These are phyloP conservation scores for Lasioglossum albipes DNA, from an alignment of 1,140 invertebrate genomes.

Conservation along the genomic window DNA sequence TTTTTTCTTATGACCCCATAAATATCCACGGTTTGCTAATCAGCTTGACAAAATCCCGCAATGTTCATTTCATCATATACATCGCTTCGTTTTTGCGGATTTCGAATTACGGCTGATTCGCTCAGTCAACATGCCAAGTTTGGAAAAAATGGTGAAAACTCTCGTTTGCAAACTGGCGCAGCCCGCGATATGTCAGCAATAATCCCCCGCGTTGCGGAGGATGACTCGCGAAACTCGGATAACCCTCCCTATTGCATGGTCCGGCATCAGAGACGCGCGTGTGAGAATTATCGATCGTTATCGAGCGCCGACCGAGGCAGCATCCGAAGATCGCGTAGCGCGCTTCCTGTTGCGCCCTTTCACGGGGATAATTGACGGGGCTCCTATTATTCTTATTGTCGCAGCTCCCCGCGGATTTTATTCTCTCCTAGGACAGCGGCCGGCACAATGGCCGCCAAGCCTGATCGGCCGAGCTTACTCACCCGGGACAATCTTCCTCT, in stretches of 20 bases:
- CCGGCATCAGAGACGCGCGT: neutral
- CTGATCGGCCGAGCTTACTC: slow-evolving; percentile 37
- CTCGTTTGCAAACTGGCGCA: no score
- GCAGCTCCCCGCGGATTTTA: slow-evolving; percentile 28
- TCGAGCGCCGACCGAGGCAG: slow-evolving; percentile 8
- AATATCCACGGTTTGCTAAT: no score
- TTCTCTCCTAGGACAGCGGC: slow-evolving; percentile 25
- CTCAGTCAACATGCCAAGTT: no score
- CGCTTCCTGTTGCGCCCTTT: slow-evolving; percentile 18
- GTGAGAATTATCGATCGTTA: slow-evolving; percentile 47
- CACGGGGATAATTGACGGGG: slow-evolving; percentile 42
- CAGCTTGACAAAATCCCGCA: no score
- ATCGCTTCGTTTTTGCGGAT: no score
- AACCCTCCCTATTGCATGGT: neutral
- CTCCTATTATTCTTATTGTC: slow-evolving; percentile 52
- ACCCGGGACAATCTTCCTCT: slow-evolving; percentile 44
- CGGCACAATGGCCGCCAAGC: slow-evolving; percentile 3
- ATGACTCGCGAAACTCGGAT: slow-evolving; percentile 11
- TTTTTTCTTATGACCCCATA: no score
- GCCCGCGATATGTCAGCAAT: no score
- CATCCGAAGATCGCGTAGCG: neutral
- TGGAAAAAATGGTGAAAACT: no score
- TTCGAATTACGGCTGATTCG: no score
- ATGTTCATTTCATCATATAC: no score
- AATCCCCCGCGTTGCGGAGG: neutral